A percentile compares a stretch with the other conserved stretches of the same genome.
phyloP scores from a whole-genome alignment of 2,113 vertebrate genomes.

The Cheirogaleus medius region DNA sequence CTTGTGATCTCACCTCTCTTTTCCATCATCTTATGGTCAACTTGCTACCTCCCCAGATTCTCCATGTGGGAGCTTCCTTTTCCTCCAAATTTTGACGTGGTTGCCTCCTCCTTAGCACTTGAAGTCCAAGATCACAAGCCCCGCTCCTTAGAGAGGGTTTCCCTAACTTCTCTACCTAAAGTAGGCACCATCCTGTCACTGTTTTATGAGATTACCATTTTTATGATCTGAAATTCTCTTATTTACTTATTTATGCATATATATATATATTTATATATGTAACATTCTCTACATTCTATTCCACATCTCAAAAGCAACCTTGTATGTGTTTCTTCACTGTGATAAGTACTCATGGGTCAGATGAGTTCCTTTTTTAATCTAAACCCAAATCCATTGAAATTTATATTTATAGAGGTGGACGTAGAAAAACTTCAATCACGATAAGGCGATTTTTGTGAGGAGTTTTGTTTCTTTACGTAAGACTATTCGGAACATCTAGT shows the following conservation, averaged over 20 bases:
- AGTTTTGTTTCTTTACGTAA: neutral
- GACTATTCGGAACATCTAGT: neutral
- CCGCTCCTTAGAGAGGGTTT: neutral
- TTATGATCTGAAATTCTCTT: neutral
- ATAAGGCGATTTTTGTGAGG: neutral
- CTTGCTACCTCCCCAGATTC: neutral
- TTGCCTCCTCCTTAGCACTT: neutral
- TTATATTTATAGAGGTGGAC: neutral
- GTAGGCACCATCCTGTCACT: neutral
- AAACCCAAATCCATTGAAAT: conserved; percentile 8
- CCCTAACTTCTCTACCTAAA: neutral
- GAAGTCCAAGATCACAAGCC: neutral
- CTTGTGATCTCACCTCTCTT: neutral
- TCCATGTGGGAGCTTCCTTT: neutral
- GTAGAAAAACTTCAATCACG: neutral
- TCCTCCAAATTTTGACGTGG: neutral
- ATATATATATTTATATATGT: neutral
- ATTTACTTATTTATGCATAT: neutral
- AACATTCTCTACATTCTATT: neutral
- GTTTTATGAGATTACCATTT: neutral
- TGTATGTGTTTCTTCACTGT: neutral
- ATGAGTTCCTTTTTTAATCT: neutral
- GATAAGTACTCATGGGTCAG: neutral
- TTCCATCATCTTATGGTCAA: neutral
- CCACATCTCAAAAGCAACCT: neutral